Base-by-base conservation (phyloP, 1,140 invertebrate species). In the Pogonognathellus flavescens region DNA sequence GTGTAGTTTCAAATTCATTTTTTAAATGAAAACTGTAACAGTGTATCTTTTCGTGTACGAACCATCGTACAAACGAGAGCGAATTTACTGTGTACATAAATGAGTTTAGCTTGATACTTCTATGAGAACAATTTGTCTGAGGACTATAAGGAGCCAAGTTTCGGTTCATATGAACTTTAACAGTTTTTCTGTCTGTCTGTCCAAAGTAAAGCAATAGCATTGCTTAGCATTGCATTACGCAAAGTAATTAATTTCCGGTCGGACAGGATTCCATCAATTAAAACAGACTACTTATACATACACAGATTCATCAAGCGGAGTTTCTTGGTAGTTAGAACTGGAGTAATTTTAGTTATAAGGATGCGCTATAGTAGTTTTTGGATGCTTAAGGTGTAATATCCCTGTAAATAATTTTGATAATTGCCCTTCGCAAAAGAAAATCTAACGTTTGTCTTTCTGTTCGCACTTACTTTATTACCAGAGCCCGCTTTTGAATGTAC, bases 161-260 rank as follows among this genome's bases (percentile, higher is more conserved):
- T 25, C 62, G 8, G 22, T 62, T 62, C 60, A 25, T 66, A 25
- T 76, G 70, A 49, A 50, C 25, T 41, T 4, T 14, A 70, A 60
- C n/a, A 10, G 18, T n/a, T 60, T 60, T 41, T 18, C 16, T 1
- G 55, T 59, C 20, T 62, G 60, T 62, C 62, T 22, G 11, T 25
- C 14, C 31, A 41, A 41, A 41, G 2, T 41, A 57, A 57, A n/a
- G 53, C 25, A 49, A 14, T 72, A 72, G 22, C 41, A 49, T 14
- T 31, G 16, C 20, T 11, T 72, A 72, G 22, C 41, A 49, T 14
- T 31, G 16, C 20, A 70, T 11, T 76, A 49, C 70, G 49, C 5
- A 11, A 76, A 76, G 49, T 76, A 49, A 76, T 76, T 76, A 76
- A 76, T 76, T 76, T 76, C 70, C 70, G 25, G 70, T 76, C 41